Base-by-base conservation (phyloP, 2,888 invertebrate species). In the Drosophila lacicola region DNA sequence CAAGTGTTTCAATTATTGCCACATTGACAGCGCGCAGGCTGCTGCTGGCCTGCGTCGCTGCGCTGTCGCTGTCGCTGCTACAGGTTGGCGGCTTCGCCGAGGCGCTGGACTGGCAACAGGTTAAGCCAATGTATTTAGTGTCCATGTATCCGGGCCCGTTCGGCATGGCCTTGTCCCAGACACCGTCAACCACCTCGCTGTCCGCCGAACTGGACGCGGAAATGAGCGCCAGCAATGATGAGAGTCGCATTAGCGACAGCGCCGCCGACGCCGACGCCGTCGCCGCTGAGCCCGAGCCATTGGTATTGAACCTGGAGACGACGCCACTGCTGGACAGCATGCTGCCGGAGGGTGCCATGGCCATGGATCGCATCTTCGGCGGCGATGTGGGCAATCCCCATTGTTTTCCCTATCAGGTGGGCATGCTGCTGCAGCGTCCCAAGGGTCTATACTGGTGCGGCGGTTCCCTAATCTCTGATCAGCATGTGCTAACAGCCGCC, bases 281-380 rank as follows among this genome's bases (percentile, higher is more conserved):
- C 6, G 25, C 39, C 1, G 54, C 46, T 10, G 84, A 88, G 14
- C 84, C 70, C 2, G 82, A 90, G 33, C 91, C 91, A 0, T 61
- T 90, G 47, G 88, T 91, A 3, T 68, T 91, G 46, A 90, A 91
- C 72, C 55, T 91, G 56, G 92, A 92, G 71, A 90, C 88, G 3
- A 88, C 91, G 9, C 84, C 89, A 10, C 74, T 92, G 65, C 60
- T 87, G 17, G 88, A 87, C 36, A 86, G 84, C 58, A 87, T 90
- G 88, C 57, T 90, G 55, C 85, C 90, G 5, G 90, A 83, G 13
- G 86, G 88, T 17, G 81, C 86, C 5, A 88, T 90, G 74, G 92
- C 92, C 42, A 91, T 91, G 92, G 91, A 91, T 80, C 91, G 92
- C 36, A 92, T 92, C 44, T 90, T 92, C 56, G 92, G 92, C 36